Conservation (phyloP, 2,113 vertebrate genomes). For the Psittacula cyanocephala region DNA sequence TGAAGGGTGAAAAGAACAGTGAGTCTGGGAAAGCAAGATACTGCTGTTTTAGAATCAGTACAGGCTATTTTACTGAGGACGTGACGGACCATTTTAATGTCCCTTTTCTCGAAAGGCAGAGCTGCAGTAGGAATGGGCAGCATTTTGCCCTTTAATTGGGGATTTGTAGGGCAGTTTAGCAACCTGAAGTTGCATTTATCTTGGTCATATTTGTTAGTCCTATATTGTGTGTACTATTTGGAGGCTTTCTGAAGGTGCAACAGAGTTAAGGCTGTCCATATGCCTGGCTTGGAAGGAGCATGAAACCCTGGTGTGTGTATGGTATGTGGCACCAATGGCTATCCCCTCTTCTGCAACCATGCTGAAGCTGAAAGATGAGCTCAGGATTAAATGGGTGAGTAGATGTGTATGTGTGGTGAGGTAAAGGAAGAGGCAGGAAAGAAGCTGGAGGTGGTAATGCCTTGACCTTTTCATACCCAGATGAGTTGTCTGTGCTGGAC, state of each 20-base stretch:
- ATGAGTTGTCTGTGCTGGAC: not conserved
- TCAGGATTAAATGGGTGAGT: not conserved
- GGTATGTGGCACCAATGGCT: not conserved
- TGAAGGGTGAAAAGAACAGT: not conserved
- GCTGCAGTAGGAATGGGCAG: not conserved
- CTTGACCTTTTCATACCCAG: not conserved
- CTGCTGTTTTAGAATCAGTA: not conserved
- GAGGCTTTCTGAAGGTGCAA: not conserved
- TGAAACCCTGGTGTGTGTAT: not conserved
- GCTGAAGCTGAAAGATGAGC: not conserved
- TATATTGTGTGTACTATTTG: rapidly evolving
- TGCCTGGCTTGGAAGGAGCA: not conserved
- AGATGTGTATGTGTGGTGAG: not conserved
- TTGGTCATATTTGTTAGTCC: not conserved
- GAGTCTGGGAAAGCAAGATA: not conserved
- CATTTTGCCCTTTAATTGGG: not conserved
- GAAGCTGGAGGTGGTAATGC: not conserved
- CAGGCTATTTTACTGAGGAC: not conserved
- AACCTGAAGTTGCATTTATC: not conserved
- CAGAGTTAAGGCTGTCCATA: not conserved
- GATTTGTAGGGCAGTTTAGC: not conserved
- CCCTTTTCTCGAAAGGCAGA: not conserved
- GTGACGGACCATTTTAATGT: not conserved
- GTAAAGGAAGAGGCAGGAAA: not conserved
- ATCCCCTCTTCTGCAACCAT: not conserved